These are phyloP conservation scores for Ornithoptera priamus DNA, from an alignment of 2,888 invertebrate species.

Conservation along the genomic window DNA sequence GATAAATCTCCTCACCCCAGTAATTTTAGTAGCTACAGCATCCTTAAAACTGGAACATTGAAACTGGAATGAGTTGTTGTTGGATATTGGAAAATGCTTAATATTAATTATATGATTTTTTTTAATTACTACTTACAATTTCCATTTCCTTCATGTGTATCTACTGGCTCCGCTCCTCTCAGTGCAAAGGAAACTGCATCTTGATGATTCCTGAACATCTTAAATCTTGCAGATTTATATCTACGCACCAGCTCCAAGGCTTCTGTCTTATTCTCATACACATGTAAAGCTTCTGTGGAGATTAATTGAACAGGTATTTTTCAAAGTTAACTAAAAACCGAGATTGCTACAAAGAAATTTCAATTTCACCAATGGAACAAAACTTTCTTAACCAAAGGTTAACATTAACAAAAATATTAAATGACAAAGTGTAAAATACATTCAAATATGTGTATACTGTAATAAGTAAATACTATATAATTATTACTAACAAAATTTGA, in stretches of 20 bases:
- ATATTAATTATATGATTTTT: background rate
- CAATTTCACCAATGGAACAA: background rate
- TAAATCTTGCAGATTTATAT: conserved; percentile 89
- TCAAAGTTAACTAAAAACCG: background rate
- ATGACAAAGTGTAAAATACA: no score
- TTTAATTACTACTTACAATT: conserved; percentile 51
- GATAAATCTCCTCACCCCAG: no score
- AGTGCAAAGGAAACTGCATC: conserved; percentile 89
- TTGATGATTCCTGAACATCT: conserved; percentile 85
- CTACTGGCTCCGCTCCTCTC: conserved; percentile 81
- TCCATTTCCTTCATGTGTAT: conserved; percentile 70
- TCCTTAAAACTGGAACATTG: background rate
- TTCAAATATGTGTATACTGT: no score
- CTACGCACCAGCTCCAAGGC: conserved; percentile 88
- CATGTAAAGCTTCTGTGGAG: conserved; percentile 72
- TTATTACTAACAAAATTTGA: no score
- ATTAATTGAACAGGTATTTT: background rate
- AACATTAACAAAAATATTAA: no score
- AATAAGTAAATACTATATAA: no score
- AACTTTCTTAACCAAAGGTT: background rate
- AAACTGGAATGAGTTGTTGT: background rate
- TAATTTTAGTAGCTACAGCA: no score
- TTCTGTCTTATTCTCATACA: conserved; percentile 85
- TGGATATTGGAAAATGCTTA: background rate
- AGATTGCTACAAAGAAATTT: background rate